Evolutionary conservation across 2,797 vertebrate species (phyloP), one percentile per base, ranked within the genome.

Genomic region (Spinus olivaceus): DNA sequence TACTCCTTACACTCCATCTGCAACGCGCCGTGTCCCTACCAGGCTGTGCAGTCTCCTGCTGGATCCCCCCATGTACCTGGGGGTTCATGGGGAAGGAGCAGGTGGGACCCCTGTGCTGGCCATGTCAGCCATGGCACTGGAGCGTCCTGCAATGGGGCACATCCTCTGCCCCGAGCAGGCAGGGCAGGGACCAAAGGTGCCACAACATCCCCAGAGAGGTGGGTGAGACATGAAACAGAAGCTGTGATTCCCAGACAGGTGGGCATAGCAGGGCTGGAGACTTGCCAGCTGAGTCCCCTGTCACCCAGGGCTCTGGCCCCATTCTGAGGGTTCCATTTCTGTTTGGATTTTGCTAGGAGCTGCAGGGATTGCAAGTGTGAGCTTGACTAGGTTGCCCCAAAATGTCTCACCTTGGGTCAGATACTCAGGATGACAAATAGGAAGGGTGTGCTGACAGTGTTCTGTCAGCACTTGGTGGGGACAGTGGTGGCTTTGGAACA

Each of bases 101-200:
- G 19, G 4, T 20, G 13, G 25, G 42, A 74, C 11, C 21, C 14
- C 27, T 19, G 24, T 0, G 0, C 47, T 5, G 5, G 21, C 32
- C 16, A 6, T 1, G 0, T 17, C 6, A 2, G 24, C 7, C 51
- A 14, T 9, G 13, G 21, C 50, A 33, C 39, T 74, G 46, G 12
- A 72, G 17, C 23, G 11, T 54, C 64, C 42, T 88, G 56, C 3
- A 1, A 1, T 9, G 17, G 1, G 2, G 54, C 39, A 13, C 8
- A 3, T 42, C 33, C 20, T 67, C 63, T 4, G 2, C 10, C 13
- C 21, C 0, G n/a, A 28, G 74, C 8, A 2, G 30, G 49, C 60
- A 30, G 67, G 32, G 12, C 49, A 41, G 69, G 28, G 28, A 28
- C 67, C 5, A 2, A 44, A 60, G 61, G 6, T 42, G 12, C 50